Conservation (phyloP, 1,140 invertebrate species). For the Leptinotarsa texana region DNA sequence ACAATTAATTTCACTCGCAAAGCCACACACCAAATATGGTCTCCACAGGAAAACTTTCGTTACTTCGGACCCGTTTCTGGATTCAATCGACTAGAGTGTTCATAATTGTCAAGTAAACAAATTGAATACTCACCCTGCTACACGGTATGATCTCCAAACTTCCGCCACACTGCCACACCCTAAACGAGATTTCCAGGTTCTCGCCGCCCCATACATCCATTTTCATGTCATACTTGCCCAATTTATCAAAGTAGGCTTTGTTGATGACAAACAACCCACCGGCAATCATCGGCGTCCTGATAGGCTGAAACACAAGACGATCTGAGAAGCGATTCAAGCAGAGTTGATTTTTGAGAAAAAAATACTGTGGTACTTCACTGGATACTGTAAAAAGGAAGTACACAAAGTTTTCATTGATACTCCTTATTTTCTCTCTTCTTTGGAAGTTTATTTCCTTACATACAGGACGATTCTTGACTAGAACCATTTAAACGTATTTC, state of each 20-base stretch:
- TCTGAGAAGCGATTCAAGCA: too few relatives aligned
- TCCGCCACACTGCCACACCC: constrained; percentile 96
- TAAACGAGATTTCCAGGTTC: constrained; percentile 76
- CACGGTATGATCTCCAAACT: constrained; percentile 93
- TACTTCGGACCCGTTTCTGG: too few relatives aligned
- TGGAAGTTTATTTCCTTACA: too few relatives aligned
- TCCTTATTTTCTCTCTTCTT: too few relatives aligned
- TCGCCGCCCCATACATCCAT: constrained; percentile 97
- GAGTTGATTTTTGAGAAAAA: constrained; percentile 12
- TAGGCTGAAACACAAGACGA: constrained; percentile 59
- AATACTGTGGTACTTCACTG: background rate
- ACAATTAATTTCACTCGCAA: too few relatives aligned
- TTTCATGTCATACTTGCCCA: constrained; percentile 95
- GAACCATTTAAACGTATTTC: too few relatives aligned
- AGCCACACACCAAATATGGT: background rate
- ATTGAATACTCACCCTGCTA: constrained; percentile 68
- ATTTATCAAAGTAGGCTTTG: constrained; percentile 87
- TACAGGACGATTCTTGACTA: too few relatives aligned
- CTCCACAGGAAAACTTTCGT: background rate
- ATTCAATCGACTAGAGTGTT: too few relatives aligned
- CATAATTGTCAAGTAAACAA: background rate
- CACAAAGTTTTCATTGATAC: too few relatives aligned
- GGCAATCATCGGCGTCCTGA: constrained; percentile 91
- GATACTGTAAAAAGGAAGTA: too few relatives aligned
- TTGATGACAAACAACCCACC: constrained; percentile 94